Base-by-base conservation (phyloP, 1,140 invertebrate species). In the Lordiphosa stackelbergi region DNA sequence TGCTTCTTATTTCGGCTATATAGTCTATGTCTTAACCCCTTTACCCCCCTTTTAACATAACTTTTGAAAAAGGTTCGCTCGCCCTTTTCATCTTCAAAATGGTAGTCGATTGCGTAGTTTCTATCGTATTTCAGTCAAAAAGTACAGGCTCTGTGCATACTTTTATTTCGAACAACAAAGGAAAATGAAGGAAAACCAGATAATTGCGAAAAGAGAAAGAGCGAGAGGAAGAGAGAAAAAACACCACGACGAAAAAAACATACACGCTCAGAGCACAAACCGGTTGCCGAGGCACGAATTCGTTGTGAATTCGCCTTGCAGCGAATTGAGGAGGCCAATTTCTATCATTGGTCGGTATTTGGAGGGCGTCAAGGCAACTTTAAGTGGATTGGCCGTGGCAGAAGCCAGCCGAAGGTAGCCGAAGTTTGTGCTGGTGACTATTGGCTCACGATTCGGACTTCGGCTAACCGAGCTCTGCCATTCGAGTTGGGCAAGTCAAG, bases 111-210 rank as follows among this genome's bases (percentile, higher is more conserved):
- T 24, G 4, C 24, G 8, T 31, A n/a, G 3, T 45, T 45, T 22
- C 24, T 28, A 7, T 6, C 7, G 8, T 31, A 31, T 31, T 46
- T 46, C 43, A n/a, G 11, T 9, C 12, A 34, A 37, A 43, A 66
- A 65, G 63, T 66, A 66, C 63, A 66, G 63, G 63, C 63, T 36
- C 41, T 43, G 28, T 43, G 28, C 60, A 49, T 28, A n/a, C 12
- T 45, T 45, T 40, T n/a, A 34, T 11, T 3, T 38, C 46, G 7
- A 51, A 31, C 0, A 31, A 31, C 7, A 31, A 10, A 47, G 49
- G 47, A 68, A 68, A 68, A 68, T 68, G 54, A 68, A 68, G 63
- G 42, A 58, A 45, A 22, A 16, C 22, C 22, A 31, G 31, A 41
- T 37, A 13, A 42, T 12, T 22, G 35, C 22, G 22, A 31, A 28